phyloP scores from a whole-genome alignment of 1,140 invertebrate genomes.

The Drosophila ohnishii region DNA sequence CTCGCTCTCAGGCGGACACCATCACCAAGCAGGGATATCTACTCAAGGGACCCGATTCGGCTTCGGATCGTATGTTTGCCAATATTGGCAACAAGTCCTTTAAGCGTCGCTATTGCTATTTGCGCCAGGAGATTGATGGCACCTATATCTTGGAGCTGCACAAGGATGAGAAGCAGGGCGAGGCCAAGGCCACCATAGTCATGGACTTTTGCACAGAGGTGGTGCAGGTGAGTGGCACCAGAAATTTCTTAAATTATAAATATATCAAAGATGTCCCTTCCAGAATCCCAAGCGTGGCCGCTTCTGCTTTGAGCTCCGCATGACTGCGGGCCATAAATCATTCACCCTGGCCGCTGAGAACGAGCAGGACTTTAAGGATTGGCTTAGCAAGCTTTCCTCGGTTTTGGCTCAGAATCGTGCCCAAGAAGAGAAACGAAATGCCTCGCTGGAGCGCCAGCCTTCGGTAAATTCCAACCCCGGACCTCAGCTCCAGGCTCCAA shows the following conservation, averaged over 20 bases:
- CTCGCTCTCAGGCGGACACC: slow-evolving; percentile 86
- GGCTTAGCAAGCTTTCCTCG: slow-evolving; percentile 89
- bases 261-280: slow-evolving; percentile 6
- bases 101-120: slow-evolving; percentile 94
- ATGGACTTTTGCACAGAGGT: slow-evolving; percentile 96
- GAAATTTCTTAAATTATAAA: too few species aligned
- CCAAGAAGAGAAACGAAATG: slow-evolving; percentile 88
- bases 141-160: slow-evolving; percentile 95
- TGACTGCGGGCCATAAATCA: slow-evolving; percentile 91
- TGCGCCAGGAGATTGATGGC: slow-evolving; percentile 94
- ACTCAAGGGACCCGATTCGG: slow-evolving; percentile 94
- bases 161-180: slow-evolving; percentile 95
- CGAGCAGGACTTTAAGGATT: slow-evolving; percentile 93
- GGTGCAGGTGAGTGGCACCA: slow-evolving; percentile 86
- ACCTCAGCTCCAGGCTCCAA: slow-evolving; percentile 49
- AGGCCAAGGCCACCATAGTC: slow-evolving; percentile 95
- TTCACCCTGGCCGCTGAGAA: slow-evolving; percentile 94
- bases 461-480: slow-evolving; percentile 83
- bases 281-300: slow-evolving; percentile 93
- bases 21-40: slow-evolving; percentile 95
- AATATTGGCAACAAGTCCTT: slow-evolving; percentile 95
- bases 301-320: slow-evolving; percentile 93
- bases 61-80: slow-evolving; percentile 91
- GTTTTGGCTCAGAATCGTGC: slow-evolving; percentile 90
- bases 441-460: slow-evolving; percentile 87